Conservation (phyloP, 1,140 invertebrate species). For the Anthonomus grandis region DNA sequence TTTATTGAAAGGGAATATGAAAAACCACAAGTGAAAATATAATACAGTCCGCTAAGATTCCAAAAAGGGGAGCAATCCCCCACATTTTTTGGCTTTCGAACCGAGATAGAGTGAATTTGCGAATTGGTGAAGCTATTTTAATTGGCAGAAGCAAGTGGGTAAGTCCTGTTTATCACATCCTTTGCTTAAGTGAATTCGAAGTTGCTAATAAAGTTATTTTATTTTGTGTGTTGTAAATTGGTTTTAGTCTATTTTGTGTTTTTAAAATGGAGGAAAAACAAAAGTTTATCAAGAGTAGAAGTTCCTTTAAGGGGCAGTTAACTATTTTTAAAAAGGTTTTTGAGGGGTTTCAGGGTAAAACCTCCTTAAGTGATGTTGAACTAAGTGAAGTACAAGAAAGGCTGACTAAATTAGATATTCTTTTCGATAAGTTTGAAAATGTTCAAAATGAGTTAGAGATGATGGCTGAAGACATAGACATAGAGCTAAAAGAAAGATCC, state of each 20-base stretch:
- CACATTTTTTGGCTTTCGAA: too few species aligned
- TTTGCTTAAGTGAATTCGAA: not conserved
- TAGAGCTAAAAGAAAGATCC: not conserved
- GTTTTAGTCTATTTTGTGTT: not conserved
- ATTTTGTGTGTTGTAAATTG: not conserved
- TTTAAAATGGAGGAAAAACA: not conserved
- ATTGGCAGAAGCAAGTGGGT: not conserved
- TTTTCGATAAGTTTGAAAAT: not conserved
- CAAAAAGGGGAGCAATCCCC: too few species aligned
- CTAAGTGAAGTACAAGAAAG: not conserved
- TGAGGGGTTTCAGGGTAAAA: not conserved
- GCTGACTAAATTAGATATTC: not conserved
- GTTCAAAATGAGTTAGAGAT: not conserved
- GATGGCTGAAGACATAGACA: not conserved
- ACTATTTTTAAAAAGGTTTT: conserved; percentile 5
- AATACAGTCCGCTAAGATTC: too few species aligned
- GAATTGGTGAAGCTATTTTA: too few species aligned
- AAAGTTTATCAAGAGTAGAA: not conserved
- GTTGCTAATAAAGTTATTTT: not conserved
- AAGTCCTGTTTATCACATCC: not conserved
- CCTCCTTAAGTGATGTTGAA: conserved; percentile 2
- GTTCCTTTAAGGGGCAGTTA: not conserved
- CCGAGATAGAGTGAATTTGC: too few species aligned
- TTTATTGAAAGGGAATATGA: too few species aligned
- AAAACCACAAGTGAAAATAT: too few species aligned